Evolutionary conservation across 1,140 invertebrate species (phyloP).

Genomic region (Neodiprion virginianus): DNA sequence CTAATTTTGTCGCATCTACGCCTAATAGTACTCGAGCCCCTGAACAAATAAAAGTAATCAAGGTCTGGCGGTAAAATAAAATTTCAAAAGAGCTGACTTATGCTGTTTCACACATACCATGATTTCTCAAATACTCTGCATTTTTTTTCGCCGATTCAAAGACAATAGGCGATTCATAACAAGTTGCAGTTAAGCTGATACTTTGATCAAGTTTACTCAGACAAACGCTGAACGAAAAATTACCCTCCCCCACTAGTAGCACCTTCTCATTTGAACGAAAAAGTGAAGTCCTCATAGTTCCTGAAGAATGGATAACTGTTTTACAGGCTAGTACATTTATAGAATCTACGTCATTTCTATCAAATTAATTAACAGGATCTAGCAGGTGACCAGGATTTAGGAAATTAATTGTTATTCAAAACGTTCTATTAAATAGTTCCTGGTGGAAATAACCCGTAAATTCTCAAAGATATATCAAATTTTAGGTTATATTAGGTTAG

Average conservation of each 20-base stretch:
- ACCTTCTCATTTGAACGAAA: conserved; percentile 47
- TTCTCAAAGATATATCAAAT: no score
- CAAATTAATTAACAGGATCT: no score
- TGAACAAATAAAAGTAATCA: conserved; percentile 50
- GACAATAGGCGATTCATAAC: conserved; percentile 41
- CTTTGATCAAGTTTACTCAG: conserved; percentile 47
- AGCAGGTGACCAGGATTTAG: no score
- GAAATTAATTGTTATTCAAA: no score
- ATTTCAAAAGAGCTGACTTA: neutral
- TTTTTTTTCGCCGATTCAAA: conserved; percentile 42
- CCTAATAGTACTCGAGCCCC: conserved; percentile 59
- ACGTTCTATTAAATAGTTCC: no score
- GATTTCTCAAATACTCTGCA: conserved; percentile 41
- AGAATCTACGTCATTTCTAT: no score
- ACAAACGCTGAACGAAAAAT: conserved; percentile 66
- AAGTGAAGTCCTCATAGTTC: conserved; percentile 40
- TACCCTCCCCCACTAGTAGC: conserved; percentile 65
- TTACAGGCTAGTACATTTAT: neutral
- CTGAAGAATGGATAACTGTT: neutral
- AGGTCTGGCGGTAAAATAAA: neutral
- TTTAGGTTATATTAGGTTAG: no score
- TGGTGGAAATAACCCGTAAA: no score
- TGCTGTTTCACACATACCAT: conserved; percentile 44
- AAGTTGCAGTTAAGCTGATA: conserved; percentile 45
- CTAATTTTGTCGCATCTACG: conserved; percentile 63